Conservation (phyloP, 2,113 vertebrate species). For the Apteryx mantelli region DNA sequence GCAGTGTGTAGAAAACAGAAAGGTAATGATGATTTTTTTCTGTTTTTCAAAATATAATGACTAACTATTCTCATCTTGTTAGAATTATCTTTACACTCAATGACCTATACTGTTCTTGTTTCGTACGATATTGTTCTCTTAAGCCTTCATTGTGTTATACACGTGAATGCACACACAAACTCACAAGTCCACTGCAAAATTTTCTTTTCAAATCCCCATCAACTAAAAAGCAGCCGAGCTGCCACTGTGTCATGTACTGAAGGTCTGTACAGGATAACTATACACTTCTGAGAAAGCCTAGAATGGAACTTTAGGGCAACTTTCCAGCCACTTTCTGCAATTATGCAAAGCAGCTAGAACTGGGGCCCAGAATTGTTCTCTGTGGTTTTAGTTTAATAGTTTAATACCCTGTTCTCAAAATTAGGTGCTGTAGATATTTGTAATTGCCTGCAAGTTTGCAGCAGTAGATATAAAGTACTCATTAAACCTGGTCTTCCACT, state of each 20-base stretch:
- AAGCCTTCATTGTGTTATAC: background rate
- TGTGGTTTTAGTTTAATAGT: background rate
- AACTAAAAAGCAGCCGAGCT: background rate
- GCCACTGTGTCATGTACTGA: background rate
- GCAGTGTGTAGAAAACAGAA: background rate
- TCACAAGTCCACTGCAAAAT: background rate
- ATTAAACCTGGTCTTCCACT: background rate
- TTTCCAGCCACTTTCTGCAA: background rate
- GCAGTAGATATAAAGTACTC: background rate
- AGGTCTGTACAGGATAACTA: background rate
- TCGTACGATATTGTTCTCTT: background rate
- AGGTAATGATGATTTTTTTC: background rate
- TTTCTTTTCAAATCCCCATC: background rate
- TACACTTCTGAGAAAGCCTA: background rate
- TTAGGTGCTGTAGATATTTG: background rate
- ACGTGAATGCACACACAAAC: background rate
- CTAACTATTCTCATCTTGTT: background rate
- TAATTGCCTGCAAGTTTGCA: background rate
- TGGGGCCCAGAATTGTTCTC: background rate
- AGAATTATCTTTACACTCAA: background rate
- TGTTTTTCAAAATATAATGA: background rate
- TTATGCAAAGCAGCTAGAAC: background rate
- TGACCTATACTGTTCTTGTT: background rate
- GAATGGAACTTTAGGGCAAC: background rate
- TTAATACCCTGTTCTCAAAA: background rate